These are phyloP conservation scores for Onychomys torridus DNA, from an alignment of 2,797 vertebrate species.

Conservation along the genomic window DNA sequence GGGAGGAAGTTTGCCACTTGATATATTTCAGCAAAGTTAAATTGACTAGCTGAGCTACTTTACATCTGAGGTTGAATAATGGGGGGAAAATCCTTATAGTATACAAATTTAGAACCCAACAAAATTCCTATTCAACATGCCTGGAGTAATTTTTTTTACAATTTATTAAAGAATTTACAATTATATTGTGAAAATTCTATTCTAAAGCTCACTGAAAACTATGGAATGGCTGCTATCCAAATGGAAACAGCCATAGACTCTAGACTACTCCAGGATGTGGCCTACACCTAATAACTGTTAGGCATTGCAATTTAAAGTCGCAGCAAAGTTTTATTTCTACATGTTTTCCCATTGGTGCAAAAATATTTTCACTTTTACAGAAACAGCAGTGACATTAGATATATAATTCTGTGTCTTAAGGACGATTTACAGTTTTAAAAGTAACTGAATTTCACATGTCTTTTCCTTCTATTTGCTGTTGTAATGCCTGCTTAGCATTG, in stretches of 20 bases:
- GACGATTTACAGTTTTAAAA: constrained; percentile 29
- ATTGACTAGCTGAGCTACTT: not conserved
- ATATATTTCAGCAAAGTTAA: not conserved
- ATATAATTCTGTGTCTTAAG: constrained; percentile 16
- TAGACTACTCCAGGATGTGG: not conserved
- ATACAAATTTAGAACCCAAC: constrained; percentile 44
- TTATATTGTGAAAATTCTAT: constrained; percentile 27
- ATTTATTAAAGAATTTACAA: constrained; percentile 35
- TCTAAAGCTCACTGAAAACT: constrained; percentile 6
- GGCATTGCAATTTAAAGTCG: constrained; percentile 52
- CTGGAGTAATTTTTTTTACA: not conserved
- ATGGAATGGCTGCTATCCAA: constrained; percentile 21
- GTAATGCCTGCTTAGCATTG: constrained; percentile 25
- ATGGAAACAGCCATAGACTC: not conserved
- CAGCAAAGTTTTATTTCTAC: constrained; percentile 60
- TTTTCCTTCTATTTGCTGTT: constrained; percentile 51
- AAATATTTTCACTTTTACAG: constrained; percentile 25
- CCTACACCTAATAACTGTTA: not conserved
- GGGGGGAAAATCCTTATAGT: not conserved
- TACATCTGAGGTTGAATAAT: not conserved
- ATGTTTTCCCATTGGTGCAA: constrained; percentile 48
- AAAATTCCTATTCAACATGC: constrained; percentile 21
- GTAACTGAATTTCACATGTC: not conserved
- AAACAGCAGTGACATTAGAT: constrained; percentile 49
- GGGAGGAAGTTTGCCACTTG: not conserved